Base-by-base conservation (phyloP, 2,888 invertebrate species). In the Pammene aurita region DNA sequence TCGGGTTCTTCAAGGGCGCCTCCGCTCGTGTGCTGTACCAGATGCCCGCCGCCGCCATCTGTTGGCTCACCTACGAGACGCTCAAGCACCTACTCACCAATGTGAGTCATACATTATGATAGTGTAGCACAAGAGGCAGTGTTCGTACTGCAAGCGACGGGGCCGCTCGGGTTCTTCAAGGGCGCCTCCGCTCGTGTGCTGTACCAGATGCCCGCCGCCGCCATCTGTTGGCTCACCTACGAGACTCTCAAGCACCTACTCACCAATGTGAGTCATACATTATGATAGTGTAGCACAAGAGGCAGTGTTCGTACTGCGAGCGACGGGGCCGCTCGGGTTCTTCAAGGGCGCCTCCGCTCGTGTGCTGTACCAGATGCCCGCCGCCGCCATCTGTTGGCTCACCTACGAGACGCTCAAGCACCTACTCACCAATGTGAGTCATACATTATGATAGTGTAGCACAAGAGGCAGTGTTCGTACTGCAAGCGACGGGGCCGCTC, bases 301-400 rank as follows among this genome's bases (percentile, higher is more conserved):
- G 57, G 90, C 88, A 60, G 80, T 81, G 69, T 79, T 80, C 72
- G 86, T 91, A 77, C 74, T 86, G 79, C 83, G 85, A 73, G 83
- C 85, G 52, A 95, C 96, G 66, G 99, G 99, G 48, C 84, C 96
- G 48, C 84, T 90, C 69, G 98, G 98, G 64, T 98, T 97, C 90
- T 96, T 97, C 85, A 95, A 95, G 78, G 99, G 99, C 72, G 89
- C 98, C 77, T 77, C 77, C 57, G 98, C 99, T 66, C 94, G 99
- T 76, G 96, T 99, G 73, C 93, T 97, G 78, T 99, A 97, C 93
- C 98, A 99, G 93, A 97, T 98, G 96, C 99, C 99, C 48, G 97
- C 99, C 65, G 99, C 99, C 66, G 99, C 99, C 69, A 98, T 99
- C 85, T 98, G 98, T 86, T 99, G 99, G 99, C 98, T 98, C 72